Base-by-base conservation (phyloP, 2,888 invertebrate genomes). In the Myathropa florea region DNA sequence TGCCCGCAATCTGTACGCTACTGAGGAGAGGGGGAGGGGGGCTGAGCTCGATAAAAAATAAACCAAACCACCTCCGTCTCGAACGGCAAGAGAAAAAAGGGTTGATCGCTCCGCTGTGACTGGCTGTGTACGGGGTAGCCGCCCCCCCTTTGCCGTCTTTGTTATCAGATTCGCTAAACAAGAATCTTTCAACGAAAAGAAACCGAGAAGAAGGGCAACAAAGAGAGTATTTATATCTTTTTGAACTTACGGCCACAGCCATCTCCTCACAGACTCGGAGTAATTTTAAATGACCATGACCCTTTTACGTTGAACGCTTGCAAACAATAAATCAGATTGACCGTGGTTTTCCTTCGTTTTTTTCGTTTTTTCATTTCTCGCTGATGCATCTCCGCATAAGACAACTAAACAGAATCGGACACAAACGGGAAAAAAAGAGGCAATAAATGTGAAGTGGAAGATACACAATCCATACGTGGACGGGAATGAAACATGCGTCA, bases 271-370 rank as follows among this genome's bases (percentile, higher is more conserved):
- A 70, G 55, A 36, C 70, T 53, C 73, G 39, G 68, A 83, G 88
- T 88, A 84, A 88, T 81, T 88, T 87, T 70, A 84, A 88, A 75
- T 89, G 89, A 88, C 89, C 89, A 83, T 89, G 89, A 89, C 89
- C 89, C 89, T 89, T 89, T 88, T 86, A 89, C 86, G 88, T 83
- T 88, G 89, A 88, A 89, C 89, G 80, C 83, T 84, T 82, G 83
- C 87, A 86, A 81, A 78, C 83, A 88, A 89, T 89, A 89, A 89
- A 89, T 89, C 89, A 89, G 88, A 83, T 89, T 88, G 89, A 89
- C 89, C 89, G 87, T 86, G 86, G 73, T 71, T 61, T 76, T 53
- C 64, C 64, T 70, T 55, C 39, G 63, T 64, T 68, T 60, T 28
- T 72, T 67, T 26, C 30, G 61, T 21, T 63, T 65, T 46, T 63